phyloP scores from a whole-genome alignment of 2,888 invertebrate species.

The Thyatira batis region DNA sequence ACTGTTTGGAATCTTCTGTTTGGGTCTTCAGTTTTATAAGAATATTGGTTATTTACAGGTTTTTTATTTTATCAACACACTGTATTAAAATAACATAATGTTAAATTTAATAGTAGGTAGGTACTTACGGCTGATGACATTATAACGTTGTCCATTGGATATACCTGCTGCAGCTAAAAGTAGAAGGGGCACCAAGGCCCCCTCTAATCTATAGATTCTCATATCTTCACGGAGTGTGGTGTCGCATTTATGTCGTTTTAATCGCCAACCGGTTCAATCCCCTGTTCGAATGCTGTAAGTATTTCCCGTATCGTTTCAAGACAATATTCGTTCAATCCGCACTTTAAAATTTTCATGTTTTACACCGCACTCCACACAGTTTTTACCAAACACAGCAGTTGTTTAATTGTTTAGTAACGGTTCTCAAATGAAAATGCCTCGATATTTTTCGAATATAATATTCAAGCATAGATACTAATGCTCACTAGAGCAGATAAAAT shows the following conservation, averaged over 20 bases:
- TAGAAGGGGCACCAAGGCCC: slow-evolving; percentile 53
- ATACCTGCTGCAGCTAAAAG: slow-evolving; percentile 32
- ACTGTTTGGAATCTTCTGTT: no score
- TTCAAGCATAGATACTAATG: no score
- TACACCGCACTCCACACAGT: slow-evolving; percentile 39
- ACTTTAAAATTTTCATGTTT: slow-evolving; percentile 8
- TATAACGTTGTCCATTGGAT: slow-evolving; percentile 40
- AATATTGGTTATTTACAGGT: no score
- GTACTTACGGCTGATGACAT: slow-evolving; percentile 59
- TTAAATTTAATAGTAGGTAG: slow-evolving; percentile 5
- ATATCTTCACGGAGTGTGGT: slow-evolving; percentile 40
- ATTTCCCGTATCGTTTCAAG: slow-evolving; percentile 16
- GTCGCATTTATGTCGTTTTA: slow-evolving; percentile 43
- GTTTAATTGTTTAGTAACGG: background rate
- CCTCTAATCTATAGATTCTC: slow-evolving; percentile 40
- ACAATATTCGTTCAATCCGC: slow-evolving; percentile 6
- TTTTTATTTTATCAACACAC: no score
- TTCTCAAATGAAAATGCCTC: no score
- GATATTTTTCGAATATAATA: no score
- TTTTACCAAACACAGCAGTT: background rate
- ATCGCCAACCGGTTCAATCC: slow-evolving; percentile 20
- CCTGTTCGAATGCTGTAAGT: slow-evolving; percentile 36
- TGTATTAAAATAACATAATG: slow-evolving; percentile 3
- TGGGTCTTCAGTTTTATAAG: no score
- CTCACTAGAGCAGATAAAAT: no score